phyloP scores from a whole-genome alignment of 2,888 invertebrate genomes.

The Xanthostigma xanthostigma region DNA sequence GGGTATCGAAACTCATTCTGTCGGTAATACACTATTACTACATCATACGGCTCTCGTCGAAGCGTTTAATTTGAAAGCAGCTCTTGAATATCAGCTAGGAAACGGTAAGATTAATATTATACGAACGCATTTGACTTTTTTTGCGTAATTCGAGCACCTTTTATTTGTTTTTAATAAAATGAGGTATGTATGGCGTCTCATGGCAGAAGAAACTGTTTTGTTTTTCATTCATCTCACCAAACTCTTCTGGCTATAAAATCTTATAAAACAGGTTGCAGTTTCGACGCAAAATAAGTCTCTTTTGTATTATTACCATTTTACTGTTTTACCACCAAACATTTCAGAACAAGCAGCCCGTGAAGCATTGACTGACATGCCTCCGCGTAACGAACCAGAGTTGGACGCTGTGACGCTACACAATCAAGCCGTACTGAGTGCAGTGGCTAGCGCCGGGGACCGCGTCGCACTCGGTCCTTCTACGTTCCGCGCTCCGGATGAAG shows the following conservation, averaged over 20 bases:
- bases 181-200: background rate
- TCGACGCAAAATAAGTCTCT: no score
- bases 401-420: slow-evolving; percentile 97
- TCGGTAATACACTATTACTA: slow-evolving; percentile 85
- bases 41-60: slow-evolving; percentile 95
- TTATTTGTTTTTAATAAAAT: background rate
- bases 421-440: slow-evolving; percentile 60
- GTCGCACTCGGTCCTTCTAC: slow-evolving; percentile 32
- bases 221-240: no score
- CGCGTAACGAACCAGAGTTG: slow-evolving; percentile 88
- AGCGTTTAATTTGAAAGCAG: slow-evolving; percentile 96
- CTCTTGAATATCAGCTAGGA: slow-evolving; percentile 89
- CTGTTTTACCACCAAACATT: background rate
- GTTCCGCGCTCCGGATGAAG: slow-evolving; percentile 77
- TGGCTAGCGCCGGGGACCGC: background rate
- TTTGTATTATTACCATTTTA: no score
- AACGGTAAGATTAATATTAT: slow-evolving; percentile 40
- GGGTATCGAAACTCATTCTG: slow-evolving; percentile 80
- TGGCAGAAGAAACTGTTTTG: background rate
- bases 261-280: no score
- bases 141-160: no score
- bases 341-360: slow-evolving; percentile 51
- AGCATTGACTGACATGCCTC: slow-evolving; percentile 79
- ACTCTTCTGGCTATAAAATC: no score
- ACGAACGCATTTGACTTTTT: background rate